Evolutionary conservation across 2,113 vertebrate species (phyloP).

Genomic region (Athene cunicularia): DNA sequence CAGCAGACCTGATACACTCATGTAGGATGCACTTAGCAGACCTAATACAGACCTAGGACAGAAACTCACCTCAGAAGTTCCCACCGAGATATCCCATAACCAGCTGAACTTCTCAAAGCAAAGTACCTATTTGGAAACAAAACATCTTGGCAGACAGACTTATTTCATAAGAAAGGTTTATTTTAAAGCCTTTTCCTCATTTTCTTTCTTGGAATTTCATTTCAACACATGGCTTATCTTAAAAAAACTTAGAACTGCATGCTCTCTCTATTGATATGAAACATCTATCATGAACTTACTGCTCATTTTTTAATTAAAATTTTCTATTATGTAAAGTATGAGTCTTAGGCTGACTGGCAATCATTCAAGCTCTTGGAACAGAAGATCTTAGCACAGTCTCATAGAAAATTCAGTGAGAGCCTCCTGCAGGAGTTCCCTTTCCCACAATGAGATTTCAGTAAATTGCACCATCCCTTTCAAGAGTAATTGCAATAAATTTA

Average conservation of each 20-base stretch:
- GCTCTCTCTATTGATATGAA: not conserved
- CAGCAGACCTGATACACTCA: not conserved
- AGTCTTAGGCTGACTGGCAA: not conserved
- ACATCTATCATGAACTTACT: not conserved
- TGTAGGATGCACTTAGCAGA: not conserved
- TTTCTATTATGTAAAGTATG: constrained; percentile 2
- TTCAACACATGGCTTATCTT: not conserved
- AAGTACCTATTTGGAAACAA: not conserved
- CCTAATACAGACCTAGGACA: not conserved
- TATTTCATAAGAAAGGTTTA: not conserved
- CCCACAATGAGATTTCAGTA: constrained; percentile 27
- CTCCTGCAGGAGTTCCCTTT: constrained; percentile 31
- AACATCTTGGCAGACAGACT: not conserved
- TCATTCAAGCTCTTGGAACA: not conserved
- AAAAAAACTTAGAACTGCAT: not conserved
- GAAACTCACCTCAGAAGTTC: not conserved
- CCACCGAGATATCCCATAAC: not conserved
- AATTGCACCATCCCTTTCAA: constrained; percentile 39
- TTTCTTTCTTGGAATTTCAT: not conserved
- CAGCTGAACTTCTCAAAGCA: not conserved
- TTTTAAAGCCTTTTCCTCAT: not conserved
- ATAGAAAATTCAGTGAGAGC: constrained; percentile 19
- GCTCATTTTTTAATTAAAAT: constrained; percentile 47
- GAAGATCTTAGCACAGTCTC: not conserved
- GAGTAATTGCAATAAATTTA: constrained; percentile 55